A percentile compares a stretch with the other conserved stretches of the same genome.
Evolutionary conservation across 30 jellyfish, hydroid and myxozoan genomes (phyloP).

Genomic region (Turritopsis rubra): DNA sequence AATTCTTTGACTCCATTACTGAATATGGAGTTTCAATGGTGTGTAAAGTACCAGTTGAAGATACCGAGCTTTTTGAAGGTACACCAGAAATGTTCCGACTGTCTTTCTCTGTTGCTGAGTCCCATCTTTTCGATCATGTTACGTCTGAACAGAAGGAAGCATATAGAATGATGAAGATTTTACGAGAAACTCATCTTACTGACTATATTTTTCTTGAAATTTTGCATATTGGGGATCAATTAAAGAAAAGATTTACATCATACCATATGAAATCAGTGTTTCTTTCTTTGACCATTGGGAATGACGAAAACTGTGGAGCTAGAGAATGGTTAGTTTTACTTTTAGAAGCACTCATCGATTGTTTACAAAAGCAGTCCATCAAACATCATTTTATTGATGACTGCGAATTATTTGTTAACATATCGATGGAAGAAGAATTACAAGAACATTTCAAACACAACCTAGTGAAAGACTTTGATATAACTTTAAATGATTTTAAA

Average conservation of each 20-base stretch:
- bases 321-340: not conserved
- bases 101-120: constrained; percentile 1
- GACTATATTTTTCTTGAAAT: not conserved
- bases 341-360: not conserved
- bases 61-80: not conserved
- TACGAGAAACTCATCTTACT: not conserved
- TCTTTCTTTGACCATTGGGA: not conserved
- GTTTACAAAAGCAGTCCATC: not conserved
- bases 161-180: not conserved
- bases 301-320: not conserved
- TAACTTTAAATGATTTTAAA: no score
- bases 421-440: constrained; percentile 9
- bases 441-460: not conserved
- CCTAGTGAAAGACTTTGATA: no score
- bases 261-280: not conserved
- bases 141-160: constrained; percentile 2
- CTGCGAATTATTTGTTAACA: not conserved
- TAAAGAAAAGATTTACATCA: constrained; percentile 6
- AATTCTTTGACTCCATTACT: not conserved
- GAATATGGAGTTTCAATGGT: constrained; percentile 9
- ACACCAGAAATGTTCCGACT: not conserved
- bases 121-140: not conserved
- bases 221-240: not conserved
- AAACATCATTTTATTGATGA: not conserved
- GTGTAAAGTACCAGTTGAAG: constrained; percentile 5